Evolutionary conservation across 2,113 vertebrate genomes (phyloP).

Genomic region (Python bivittatus): DNA sequence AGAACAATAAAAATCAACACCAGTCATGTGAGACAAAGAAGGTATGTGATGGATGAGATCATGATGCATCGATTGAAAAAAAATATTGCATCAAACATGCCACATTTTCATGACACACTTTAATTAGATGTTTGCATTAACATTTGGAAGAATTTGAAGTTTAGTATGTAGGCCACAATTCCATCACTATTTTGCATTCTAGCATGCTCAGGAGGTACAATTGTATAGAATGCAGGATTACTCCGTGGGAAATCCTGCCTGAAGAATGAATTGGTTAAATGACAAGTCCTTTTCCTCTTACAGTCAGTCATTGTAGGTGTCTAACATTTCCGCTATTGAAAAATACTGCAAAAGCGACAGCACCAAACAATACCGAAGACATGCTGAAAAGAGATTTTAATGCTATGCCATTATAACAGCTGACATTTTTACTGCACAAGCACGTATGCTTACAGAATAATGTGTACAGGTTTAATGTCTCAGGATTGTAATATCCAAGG

Average conservation of each 20-base stretch:
- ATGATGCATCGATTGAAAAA: neutral
- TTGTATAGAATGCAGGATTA: slow-evolving; percentile 31
- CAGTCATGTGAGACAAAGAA: neutral
- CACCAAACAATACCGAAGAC: slow-evolving; percentile 44
- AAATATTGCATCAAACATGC: no score
- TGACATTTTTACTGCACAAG: slow-evolving; percentile 54
- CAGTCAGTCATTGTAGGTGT: slow-evolving; percentile 48
- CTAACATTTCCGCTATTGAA: slow-evolving; percentile 58
- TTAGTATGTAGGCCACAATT: neutral
- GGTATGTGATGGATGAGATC: neutral
- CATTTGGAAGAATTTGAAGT: neutral
- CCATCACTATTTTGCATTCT: neutral
- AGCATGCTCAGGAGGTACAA: neutral
- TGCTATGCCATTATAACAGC: slow-evolving; percentile 54
- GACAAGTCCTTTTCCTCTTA: slow-evolving; percentile 38
- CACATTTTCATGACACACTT: neutral
- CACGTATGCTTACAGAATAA: slow-evolving; percentile 57
- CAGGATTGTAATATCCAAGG: slow-evolving; percentile 57
- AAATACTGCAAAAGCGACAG: slow-evolving; percentile 55
- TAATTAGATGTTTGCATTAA: neutral
- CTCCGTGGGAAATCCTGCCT: slow-evolving; percentile 35
- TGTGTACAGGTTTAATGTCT: slow-evolving; percentile 60
- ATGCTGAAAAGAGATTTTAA: slow-evolving; percentile 53
- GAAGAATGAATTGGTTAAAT: slow-evolving; percentile 35
- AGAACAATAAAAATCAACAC: neutral